Percentiles rank a stretch among this genome's conserved stretches.
These are phyloP conservation scores for Pelecanus crispus DNA, from an alignment of 2,113 vertebrate genomes.

Conservation along the genomic window DNA sequence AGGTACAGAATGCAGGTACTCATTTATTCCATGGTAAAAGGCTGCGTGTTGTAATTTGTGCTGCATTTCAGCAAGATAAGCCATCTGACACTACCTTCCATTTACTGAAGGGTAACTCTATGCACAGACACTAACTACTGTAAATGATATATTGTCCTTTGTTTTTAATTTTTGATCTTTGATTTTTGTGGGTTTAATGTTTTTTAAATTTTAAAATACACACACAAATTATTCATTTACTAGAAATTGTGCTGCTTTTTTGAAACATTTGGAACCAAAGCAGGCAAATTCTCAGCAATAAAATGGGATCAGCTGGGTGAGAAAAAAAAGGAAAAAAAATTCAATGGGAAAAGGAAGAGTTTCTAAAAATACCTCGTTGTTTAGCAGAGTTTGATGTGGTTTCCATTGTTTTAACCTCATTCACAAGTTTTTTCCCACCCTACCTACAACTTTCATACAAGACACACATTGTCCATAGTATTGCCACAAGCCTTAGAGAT, in stretches of 20 bases:
- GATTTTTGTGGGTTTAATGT: not conserved
- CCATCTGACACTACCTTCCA: not conserved
- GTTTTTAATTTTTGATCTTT: not conserved
- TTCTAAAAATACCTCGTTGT: not conserved
- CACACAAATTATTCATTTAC: not conserved
- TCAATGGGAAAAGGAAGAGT: not conserved
- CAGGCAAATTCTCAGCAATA: not conserved
- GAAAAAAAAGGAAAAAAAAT: not conserved
- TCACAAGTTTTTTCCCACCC: constrained; percentile 67
- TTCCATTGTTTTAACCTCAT: not conserved
- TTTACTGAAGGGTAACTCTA: not conserved
- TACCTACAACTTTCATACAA: constrained; percentile 63
- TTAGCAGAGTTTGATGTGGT: not conserved
- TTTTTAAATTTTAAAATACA: not conserved
- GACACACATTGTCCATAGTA: constrained; percentile 48
- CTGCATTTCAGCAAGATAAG: not conserved
- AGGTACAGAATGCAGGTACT: not conserved
- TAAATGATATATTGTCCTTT: not conserved
- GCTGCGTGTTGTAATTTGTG: not conserved
- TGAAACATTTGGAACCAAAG: not conserved
- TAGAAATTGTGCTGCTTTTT: not conserved
- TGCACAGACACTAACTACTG: not conserved
- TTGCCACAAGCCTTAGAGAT: constrained; percentile 11
- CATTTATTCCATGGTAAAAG: not conserved
- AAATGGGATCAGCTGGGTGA: not conserved